Base-by-base conservation (phyloP, 2,113 vertebrate species). In the Hypocryptadius cinnamomeus region DNA sequence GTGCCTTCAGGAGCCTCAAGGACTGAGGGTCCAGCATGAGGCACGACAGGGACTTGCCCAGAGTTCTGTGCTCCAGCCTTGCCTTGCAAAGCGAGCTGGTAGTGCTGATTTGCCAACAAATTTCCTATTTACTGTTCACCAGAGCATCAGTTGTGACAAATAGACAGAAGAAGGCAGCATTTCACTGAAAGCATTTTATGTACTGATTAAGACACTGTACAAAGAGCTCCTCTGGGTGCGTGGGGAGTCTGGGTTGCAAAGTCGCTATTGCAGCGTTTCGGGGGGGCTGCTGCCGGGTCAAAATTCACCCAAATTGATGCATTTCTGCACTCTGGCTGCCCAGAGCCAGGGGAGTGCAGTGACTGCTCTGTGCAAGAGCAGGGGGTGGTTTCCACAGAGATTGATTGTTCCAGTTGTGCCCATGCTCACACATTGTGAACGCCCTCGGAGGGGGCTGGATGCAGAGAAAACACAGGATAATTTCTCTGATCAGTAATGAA, bases 161-260 rank as follows among this genome's bases (percentile, higher is more conserved):
- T 48, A 69, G 96, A 97, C 96, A 95, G 96, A 72, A 95, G 95
- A 95, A 97, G 94, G 94, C 96, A 95, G 95, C 93, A 95, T 96
- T 95, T 96, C 90, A 35, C 92, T 69, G 95, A 23, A 31, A 95
- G 92, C 92, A 17, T 89, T 90, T 89, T 37, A 13, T 53, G 69
- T 64, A 35, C 84, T 78, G 79, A 51, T 88, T 57, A 85, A 89
- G 93, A 60, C 12, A 3, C 81, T 4, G 2, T 42, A 63, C 83
- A 56, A 82, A 87, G 87, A 72, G 78, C 71, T 95, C 94, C 76
- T 84, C 39, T 5, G 96, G 94, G 91, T 44, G 1, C 44, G 0
- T 0, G 73, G 53, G 14, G 13, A 42, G 91, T 28, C 24, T 79
- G 15, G 13, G 27, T 19, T 64, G 82, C 60, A 40, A 20, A 88